A percentile compares a stretch with the other conserved stretches of the same genome.
phyloP scores from a whole-genome alignment of 2,113 vertebrate genomes.

The Scortum barcoo region DNA sequence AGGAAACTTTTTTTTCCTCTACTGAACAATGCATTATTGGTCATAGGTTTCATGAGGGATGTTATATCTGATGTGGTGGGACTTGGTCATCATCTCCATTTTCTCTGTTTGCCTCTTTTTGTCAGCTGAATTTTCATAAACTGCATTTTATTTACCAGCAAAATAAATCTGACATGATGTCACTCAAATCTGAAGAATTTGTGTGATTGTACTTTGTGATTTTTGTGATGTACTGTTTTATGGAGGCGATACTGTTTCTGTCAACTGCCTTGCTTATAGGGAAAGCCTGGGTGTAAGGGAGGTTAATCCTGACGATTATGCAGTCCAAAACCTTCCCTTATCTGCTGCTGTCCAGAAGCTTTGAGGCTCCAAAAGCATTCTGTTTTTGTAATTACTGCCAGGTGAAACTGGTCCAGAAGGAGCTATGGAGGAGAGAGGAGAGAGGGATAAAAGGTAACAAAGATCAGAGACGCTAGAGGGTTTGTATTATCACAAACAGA shows the following conservation, averaged over 20 bases:
- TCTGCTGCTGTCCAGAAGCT: constrained; percentile 63
- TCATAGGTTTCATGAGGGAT: not conserved
- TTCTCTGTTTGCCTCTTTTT: not conserved
- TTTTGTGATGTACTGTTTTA: constrained; percentile 8
- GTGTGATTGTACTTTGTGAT: not conserved
- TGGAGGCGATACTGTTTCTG: not conserved
- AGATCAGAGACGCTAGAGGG: constrained; percentile 15
- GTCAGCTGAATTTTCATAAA: not conserved
- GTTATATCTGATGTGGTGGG: not conserved
- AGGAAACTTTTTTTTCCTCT: too few relatives aligned
- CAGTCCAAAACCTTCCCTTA: constrained; percentile 48
- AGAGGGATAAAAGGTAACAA: constrained; percentile 10
- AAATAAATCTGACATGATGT: not conserved
- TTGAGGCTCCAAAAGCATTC: constrained; percentile 41
- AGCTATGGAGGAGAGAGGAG: not conserved
- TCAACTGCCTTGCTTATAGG: constrained; percentile 20
- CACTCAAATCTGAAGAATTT: not conserved
- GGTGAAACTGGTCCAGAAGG: constrained; percentile 50
- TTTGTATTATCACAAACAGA: constrained; percentile 27
- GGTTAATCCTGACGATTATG: constrained; percentile 57
- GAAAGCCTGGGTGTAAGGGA: constrained; percentile 24
- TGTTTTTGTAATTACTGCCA: constrained; percentile 63
- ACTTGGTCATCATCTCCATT: not conserved
- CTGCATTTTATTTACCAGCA: not conserved
- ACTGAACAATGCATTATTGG: not conserved